Evolutionary conservation across 2,797 vertebrate species (phyloP).

Genomic region (Neoniphon sammara): DNA sequence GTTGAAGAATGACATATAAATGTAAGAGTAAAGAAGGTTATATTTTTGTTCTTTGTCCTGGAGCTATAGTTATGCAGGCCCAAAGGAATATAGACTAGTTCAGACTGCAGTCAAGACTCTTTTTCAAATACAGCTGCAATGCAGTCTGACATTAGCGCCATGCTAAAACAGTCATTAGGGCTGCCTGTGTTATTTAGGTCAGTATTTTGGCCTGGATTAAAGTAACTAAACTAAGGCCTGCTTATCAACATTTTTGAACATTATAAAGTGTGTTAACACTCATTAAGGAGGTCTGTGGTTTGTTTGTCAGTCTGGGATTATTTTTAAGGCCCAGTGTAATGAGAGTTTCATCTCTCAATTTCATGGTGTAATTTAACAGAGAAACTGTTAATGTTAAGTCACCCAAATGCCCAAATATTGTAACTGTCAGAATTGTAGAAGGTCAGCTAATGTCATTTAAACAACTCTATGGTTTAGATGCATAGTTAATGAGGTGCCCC

Average conservation of each 20-base stretch:
- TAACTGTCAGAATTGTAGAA: no score
- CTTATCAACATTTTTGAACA: constrained; percentile 1
- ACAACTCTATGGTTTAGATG: no score
- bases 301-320: constrained; percentile 5
- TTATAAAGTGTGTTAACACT: neutral
- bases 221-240: neutral
- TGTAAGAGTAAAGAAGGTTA: neutral
- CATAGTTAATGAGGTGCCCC: no score
- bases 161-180: neutral
- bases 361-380: no score
- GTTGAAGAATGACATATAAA: neutral
- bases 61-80: neutral
- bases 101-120: neutral
- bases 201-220: neutral
- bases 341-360: no score
- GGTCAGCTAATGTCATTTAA: no score
- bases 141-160: neutral
- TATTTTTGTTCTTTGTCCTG: constrained; percentile 3
- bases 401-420: no score
- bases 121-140: neutral
- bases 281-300: constrained; percentile 3
- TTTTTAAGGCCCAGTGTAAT: neutral
- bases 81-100: neutral
- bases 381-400: no score
- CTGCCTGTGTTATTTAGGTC: constrained; percentile 1